Percentiles rank a stretch among this genome's conserved stretches.
These are phyloP conservation scores for Allolobophora icterica DNA, from an alignment of 2,888 invertebrate genomes.

Conservation along the genomic window DNA sequence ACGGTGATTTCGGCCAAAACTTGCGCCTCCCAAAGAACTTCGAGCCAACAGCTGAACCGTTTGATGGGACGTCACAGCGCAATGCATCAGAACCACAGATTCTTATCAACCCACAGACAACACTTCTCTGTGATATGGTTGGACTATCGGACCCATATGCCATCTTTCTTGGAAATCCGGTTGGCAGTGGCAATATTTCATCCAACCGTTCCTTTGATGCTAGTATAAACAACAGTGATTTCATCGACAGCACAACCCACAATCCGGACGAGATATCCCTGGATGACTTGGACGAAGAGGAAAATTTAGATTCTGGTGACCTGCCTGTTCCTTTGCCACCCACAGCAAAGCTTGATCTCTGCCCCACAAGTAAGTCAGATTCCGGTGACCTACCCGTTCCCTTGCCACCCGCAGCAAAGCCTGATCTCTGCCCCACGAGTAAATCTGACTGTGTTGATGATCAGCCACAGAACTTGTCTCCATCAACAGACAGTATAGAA, in stretches of 20 bases:
- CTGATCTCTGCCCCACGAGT: neutral
- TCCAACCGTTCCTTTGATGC: conserved; percentile 48
- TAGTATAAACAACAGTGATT: conserved; percentile 54
- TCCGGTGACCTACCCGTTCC: neutral
- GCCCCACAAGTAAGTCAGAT: neutral
- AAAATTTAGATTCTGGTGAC: conserved; percentile 18
- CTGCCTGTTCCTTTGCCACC: neutral
- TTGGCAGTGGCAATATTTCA: neutral
- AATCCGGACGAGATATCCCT: conserved; percentile 51
- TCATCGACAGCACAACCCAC: conserved; percentile 38
- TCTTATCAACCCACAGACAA: conserved; percentile 68
- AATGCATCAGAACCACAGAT: conserved; percentile 41
- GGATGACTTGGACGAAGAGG: conserved; percentile 48
- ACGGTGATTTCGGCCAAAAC: conserved; percentile 73
- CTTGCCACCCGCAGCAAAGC: neutral
- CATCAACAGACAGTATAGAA: neutral
- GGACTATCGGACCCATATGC: conserved; percentile 80
- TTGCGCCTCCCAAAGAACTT: conserved; percentile 82
- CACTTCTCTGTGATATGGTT: conserved; percentile 67
- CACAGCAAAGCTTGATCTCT: neutral
- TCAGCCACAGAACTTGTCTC: neutral
- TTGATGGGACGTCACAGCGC: conserved; percentile 36
- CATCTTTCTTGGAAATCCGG: conserved; percentile 52
- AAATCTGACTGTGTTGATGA: neutral
- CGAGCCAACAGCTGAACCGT: conserved; percentile 72